Base-by-base conservation (phyloP, 2,888 invertebrate genomes). In the Acrocyrtus sp. region DNA sequence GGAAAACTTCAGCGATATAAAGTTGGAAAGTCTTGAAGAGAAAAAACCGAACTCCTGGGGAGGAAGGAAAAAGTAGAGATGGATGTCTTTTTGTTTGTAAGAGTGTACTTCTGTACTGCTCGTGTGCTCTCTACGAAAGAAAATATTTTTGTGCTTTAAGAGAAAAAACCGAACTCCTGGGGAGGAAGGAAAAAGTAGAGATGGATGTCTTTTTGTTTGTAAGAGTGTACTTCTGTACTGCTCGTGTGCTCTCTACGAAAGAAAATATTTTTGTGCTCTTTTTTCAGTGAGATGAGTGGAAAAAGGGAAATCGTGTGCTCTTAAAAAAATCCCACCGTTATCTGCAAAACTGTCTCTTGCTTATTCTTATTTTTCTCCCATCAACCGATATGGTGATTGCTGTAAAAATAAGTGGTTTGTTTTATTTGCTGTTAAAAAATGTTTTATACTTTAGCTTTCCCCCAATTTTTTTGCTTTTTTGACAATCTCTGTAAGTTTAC, bases 21-120 rank as follows among this genome's bases (percentile, higher is more conserved):
- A 41, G 51, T 43, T 53, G 47, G 62, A 53, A 41, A 29, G 53
- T 51, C 51, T 34, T 26, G 22, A 48, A 57, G n/a, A 27, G 26
- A 26, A 41, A 24, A 53, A 27, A 10, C 24, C 24, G 45, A 41
- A 51, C 62, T 62, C 62, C 62, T 51, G 62, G 62, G 43, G 51
- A 62, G 62, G 62, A 62, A 62, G 62, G 51, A 62, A 61, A 62
- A 26, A 51, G 62, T n/a, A n/a, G 43, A 51, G 41, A 61, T 61
- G 61, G 45, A 43, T 57, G 21, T 39, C 39, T n/a, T n/a, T n/a
- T n/a, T n/a, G n/a, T n/a, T n/a, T n/a, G n/a, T n/a, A n/a, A n/a
- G n/a, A n/a, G n/a, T n/a, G n/a, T n/a, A n/a, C n/a, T n/a, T n/a
- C n/a, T n/a, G n/a, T n/a, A n/a, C n/a, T n/a, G n/a, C n/a, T n/a